Conservation (phyloP, 1,140 invertebrate species). For the Neomicropteryx cornuta region DNA sequence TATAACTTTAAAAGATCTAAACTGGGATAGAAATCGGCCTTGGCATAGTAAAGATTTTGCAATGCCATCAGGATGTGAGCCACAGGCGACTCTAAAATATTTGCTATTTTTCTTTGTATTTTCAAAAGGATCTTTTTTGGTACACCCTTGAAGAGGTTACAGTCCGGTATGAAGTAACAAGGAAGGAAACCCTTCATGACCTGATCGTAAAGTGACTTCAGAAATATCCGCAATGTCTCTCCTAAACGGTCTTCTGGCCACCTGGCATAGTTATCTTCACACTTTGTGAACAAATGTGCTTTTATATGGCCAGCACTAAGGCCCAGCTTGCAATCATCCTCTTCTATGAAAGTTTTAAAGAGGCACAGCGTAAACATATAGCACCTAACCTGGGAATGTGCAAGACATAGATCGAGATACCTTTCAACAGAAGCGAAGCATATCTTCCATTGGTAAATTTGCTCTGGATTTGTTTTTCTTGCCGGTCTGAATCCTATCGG, state of each 20-base stretch:
- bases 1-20: constrained; percentile 51
- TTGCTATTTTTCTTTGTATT: constrained; percentile 51
- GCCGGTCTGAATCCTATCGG: constrained; percentile 53
- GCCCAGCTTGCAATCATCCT: constrained; percentile 40
- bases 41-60: constrained; percentile 49
- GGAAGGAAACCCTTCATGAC: constrained; percentile 41
- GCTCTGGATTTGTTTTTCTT: constrained; percentile 40
- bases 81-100: constrained; percentile 57
- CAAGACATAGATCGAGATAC: constrained; percentile 57
- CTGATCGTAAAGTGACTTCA: constrained; percentile 45
- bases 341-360: constrained; percentile 56
- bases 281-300: constrained; percentile 67
- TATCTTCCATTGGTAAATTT: constrained; percentile 61
- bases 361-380: constrained; percentile 52
- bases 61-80: constrained; percentile 55
- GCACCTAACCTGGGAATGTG: constrained; percentile 53
- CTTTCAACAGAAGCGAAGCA: constrained; percentile 60
- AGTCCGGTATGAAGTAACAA: constrained; percentile 60
- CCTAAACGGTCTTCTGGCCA: constrained; percentile 63
- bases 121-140: constrained; percentile 48
- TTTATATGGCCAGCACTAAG: constrained; percentile 55
- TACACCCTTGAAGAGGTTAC: constrained; percentile 61
- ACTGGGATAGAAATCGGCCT: constrained; percentile 50
- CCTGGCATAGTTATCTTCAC: constrained; percentile 53
- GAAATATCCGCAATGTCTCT: constrained; percentile 48